phyloP scores from a whole-genome alignment of 2,113 vertebrate genomes.

The Caranx melampygus region DNA sequence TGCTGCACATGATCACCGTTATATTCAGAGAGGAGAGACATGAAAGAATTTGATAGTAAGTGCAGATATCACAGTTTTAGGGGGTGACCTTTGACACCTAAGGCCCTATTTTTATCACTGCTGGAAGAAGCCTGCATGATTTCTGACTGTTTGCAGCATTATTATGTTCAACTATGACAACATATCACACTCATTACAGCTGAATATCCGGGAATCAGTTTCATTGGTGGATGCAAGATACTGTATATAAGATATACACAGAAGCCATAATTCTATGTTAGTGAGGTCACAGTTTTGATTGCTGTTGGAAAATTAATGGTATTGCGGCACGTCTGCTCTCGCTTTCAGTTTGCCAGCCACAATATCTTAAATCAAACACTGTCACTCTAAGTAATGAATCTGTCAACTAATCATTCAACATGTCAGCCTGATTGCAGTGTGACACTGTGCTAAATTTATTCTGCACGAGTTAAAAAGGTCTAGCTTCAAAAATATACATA shows the following conservation, averaged over 20 bases:
- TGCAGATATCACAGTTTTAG: neutral
- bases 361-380: slow-evolving; percentile 75
- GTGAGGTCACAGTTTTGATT: slow-evolving; percentile 59
- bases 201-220: slow-evolving; percentile 36
- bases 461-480: slow-evolving; percentile 44
- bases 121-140: slow-evolving; percentile 4
- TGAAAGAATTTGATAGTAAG: neutral
- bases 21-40: neutral
- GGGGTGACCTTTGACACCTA: slow-evolving; percentile 8
- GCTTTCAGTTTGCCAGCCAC: slow-evolving; percentile 53
- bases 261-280: slow-evolving; percentile 24
- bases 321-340: slow-evolving; percentile 32
- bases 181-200: slow-evolving; percentile 18
- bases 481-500: slow-evolving; percentile 13
- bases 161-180: slow-evolving; percentile 13
- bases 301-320: slow-evolving; percentile 56
- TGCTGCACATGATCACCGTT: neutral
- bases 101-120: neutral
- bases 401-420: slow-evolving; percentile 76
- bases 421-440: slow-evolving; percentile 55
- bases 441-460: slow-evolving; percentile 51
- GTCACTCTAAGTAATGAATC: slow-evolving; percentile 77
- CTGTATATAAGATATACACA: slow-evolving; percentile 22
- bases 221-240: slow-evolving; percentile 31
- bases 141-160: neutral